phyloP scores from a whole-genome alignment of 2,113 vertebrate genomes.

The Xiphias gladius region DNA sequence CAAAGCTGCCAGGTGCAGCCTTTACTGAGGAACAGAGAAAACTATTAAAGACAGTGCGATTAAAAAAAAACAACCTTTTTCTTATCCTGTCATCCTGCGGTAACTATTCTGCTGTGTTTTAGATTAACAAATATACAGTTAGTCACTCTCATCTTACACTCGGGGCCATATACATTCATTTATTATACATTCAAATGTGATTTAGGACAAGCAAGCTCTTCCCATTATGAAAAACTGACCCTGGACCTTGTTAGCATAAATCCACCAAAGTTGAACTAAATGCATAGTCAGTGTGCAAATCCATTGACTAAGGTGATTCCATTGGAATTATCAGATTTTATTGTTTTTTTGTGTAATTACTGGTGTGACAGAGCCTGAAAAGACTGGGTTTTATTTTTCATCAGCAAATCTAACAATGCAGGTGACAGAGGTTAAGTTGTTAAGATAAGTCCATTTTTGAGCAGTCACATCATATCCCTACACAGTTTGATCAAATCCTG shows the following conservation, averaged over 20 bases:
- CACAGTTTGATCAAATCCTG: neutral
- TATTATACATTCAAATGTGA: neutral
- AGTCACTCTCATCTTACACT: neutral
- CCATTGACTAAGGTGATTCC: neutral
- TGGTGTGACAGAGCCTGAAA: neutral
- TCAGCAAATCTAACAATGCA: neutral
- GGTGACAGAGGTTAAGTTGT: no score
- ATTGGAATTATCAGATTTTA: neutral
- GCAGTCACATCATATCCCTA: no score
- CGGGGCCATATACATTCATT: neutral
- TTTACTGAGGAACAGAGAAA: slow-evolving; percentile 21
- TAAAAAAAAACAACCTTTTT: slow-evolving; percentile 2
- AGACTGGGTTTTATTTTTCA: neutral
- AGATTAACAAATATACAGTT: neutral
- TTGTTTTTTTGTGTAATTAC: neutral
- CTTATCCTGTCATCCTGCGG: neutral
- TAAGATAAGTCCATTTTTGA: no score
- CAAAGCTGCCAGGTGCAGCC: slow-evolving; percentile 43
- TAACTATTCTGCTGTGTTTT: no score
- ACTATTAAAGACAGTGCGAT: slow-evolving; percentile 18
- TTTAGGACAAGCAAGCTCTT: neutral
- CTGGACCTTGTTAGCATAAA: neutral
- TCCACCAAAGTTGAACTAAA: neutral
- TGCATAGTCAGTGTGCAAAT: neutral
- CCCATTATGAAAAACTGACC: neutral